phyloP scores from a whole-genome alignment of 2,113 vertebrate genomes.

The Platysteira castanea region DNA sequence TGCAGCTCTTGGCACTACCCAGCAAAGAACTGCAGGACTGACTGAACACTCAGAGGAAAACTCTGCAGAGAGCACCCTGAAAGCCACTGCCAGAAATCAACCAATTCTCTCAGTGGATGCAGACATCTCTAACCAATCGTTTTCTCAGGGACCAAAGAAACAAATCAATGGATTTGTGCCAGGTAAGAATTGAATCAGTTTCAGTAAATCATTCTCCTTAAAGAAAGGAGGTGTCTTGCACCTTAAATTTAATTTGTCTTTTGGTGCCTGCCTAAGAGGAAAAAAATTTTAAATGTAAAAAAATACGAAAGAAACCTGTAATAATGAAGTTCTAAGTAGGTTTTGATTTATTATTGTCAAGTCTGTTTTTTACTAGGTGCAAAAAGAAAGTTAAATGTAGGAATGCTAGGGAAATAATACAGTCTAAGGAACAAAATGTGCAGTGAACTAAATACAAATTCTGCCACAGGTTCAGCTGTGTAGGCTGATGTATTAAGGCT shows the following conservation, averaged over 20 bases:
- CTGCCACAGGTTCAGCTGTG: background rate
- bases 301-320: background rate
- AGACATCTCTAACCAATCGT: constrained; percentile 59
- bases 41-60: constrained; percentile 16
- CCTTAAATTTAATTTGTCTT: background rate
- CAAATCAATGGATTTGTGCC: constrained; percentile 56
- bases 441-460: background rate
- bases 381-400: background rate
- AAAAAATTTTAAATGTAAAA: background rate
- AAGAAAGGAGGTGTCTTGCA: background rate
- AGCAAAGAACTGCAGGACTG: constrained; percentile 30
- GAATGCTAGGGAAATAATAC: background rate
- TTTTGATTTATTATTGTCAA: background rate
- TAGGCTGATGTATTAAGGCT: background rate
- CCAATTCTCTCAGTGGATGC: constrained; percentile 10
- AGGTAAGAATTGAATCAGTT: constrained; percentile 65
- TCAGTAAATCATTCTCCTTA: background rate
- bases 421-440: background rate
- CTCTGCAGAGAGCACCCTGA: constrained; percentile 57
- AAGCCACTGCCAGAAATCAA: constrained; percentile 47
- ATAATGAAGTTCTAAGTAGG: background rate
- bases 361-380: background rate
- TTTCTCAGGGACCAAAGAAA: constrained; percentile 58
- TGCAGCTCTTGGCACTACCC: background rate
- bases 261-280: background rate